Percentiles rank a stretch among this genome's conserved stretches.
phyloP scores from a whole-genome alignment of 2,797 vertebrate genomes.

The Sciurus carolinensis region DNA sequence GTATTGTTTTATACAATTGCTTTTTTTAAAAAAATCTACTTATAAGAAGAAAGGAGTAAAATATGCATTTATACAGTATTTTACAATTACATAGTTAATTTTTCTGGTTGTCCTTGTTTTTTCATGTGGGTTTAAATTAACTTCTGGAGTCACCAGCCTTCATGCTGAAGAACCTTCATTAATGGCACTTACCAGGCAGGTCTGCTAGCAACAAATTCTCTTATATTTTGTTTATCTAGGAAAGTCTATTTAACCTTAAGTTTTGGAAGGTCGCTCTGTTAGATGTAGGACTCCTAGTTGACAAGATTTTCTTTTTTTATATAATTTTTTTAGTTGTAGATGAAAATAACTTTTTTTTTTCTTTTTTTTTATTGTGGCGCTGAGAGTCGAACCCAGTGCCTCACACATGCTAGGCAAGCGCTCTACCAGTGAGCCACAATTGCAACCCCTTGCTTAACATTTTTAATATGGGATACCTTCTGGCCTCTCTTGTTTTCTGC shows the following conservation, averaged over 20 bases:
- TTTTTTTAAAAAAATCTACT: not conserved
- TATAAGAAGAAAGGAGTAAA: not conserved
- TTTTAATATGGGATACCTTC: not conserved
- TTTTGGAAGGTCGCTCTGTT: too few species aligned
- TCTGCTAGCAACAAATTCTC: not conserved
- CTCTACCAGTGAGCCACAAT: too few species aligned
- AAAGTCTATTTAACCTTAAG: not conserved
- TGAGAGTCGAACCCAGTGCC: too few species aligned
- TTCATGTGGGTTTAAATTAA: slow-evolving; percentile 16
- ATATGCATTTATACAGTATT: not conserved
- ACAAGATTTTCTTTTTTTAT: too few species aligned
- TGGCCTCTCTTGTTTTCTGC: not conserved
- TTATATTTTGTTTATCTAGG: not conserved
- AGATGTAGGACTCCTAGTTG: too few species aligned
- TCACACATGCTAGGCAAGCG: too few species aligned
- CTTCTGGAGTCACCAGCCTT: not conserved
- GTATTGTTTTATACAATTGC: not conserved
- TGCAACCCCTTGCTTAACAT: not conserved
- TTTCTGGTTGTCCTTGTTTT: not conserved
- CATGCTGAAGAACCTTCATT: not conserved
- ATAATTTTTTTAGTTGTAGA: too few species aligned
- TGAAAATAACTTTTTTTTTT: too few species aligned
- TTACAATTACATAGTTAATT: not conserved
- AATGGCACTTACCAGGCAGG: not conserved
- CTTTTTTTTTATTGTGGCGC: too few species aligned